Base-by-base conservation (phyloP, 2,113 vertebrate species). In the Oryzias celebensis region DNA sequence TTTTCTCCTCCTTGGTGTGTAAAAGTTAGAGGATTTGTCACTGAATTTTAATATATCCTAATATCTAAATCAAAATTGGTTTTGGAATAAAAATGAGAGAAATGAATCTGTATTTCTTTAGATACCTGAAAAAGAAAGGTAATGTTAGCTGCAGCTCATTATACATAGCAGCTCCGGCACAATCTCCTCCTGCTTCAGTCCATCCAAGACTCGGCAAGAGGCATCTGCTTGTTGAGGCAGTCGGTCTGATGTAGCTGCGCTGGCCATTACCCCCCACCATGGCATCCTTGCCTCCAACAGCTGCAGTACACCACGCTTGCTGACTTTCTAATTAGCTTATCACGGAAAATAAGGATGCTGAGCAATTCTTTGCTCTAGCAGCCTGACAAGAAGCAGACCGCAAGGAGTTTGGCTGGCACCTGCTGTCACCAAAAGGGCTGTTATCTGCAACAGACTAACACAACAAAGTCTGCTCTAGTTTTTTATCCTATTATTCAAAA, bases 351-450 rank as follows among this genome's bases (percentile, higher is more conserved):
- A 81, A 83, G 69, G 86, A 89, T 83, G 74, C 80, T 72, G 80
- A 81, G 84, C 80, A 87, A 91, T 89, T 85, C 88, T 88, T 85
- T 86, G 88, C 89, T 90, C 89, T 80, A 90, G 84, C 88, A 91
- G 84, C 84, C 85, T 85, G 86, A 89, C 88, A 87, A 89, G 78
- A 72, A 85, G 85, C 70, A 64, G 75, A 76, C 73, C 62, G 58
- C 65, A 48, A 78, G 75, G 83, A 82, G 71, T 22, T 67, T 50
- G 43, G 73, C 62, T 83, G 75, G 83, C 81, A 86, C 77, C 77
- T 78, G 72, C 71, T 75, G 59, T 47, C 62, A 80, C 82, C 80
- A 45, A 82, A 85, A 81, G 88, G 83, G 81, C 79, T 80, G 78
- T 87, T 86, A 85, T 85, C 80, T 87, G 80, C 57, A 55, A 72